These are phyloP conservation scores for Erythrocebus patas DNA, from an alignment of 2,113 vertebrate genomes.

Conservation along the genomic window DNA sequence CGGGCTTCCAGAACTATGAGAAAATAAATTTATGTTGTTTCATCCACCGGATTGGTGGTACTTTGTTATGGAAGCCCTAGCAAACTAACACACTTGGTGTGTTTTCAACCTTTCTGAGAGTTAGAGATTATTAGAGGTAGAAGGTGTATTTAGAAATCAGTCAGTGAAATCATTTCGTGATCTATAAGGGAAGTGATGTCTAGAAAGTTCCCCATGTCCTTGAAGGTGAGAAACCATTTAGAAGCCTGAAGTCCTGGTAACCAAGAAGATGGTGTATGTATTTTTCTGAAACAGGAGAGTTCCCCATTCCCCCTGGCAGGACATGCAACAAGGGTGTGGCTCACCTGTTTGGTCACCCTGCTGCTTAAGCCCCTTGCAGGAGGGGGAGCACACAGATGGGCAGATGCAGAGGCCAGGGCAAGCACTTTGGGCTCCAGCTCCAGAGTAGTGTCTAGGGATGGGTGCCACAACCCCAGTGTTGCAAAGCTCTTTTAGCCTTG, in stretches of 20 bases:
- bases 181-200: background rate
- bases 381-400: too few species aligned
- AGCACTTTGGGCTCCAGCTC: too few species aligned
- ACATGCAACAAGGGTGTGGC: too few species aligned
- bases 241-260: too few species aligned
- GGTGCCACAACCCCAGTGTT: too few species aligned
- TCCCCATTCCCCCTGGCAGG: too few species aligned
- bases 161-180: background rate
- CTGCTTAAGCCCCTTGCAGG: too few species aligned
- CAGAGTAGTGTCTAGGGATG: too few species aligned
- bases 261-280: accelerated
- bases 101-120: background rate
- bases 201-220: accelerated
- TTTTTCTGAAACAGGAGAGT: background rate
- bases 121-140: background rate
- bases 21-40: background rate
- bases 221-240: background rate
- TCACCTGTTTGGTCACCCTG: too few species aligned
- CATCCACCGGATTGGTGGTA: background rate
- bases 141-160: background rate
- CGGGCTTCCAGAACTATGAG: background rate
- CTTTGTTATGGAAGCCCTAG: background rate
- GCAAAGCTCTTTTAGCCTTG: too few species aligned
- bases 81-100: accelerated
- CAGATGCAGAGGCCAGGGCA: too few species aligned